These are phyloP conservation scores for Daktulosphaira vitifoliae DNA, from an alignment of 1,140 invertebrate genomes.

Conservation along the genomic window DNA sequence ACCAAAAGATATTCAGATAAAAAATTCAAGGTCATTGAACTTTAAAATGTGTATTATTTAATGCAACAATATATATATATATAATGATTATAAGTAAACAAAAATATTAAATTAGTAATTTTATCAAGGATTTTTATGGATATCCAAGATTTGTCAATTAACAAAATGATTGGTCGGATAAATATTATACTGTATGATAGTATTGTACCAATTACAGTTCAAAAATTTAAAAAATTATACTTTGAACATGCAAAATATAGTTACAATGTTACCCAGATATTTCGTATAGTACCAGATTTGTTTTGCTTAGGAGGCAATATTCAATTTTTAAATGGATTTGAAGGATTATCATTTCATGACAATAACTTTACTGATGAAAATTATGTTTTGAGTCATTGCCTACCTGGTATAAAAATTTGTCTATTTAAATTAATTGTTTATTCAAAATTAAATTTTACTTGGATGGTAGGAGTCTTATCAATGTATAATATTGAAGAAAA, in stretches of 20 bases:
- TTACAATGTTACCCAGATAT: background rate
- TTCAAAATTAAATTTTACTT: too few relatives aligned
- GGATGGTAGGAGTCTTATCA: background rate
- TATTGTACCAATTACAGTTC: background rate
- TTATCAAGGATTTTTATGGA: background rate
- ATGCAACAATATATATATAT: background rate
- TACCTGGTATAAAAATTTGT: too few relatives aligned
- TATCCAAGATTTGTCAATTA: background rate
- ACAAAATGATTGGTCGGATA: background rate
- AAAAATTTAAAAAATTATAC: background rate
- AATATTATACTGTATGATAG: background rate
- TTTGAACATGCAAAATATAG: background rate
- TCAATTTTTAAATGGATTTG: background rate
- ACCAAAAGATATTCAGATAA: background rate
- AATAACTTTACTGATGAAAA: too few relatives aligned
- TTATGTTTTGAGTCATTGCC: too few relatives aligned
- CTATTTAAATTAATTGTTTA: too few relatives aligned
- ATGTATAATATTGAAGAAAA: conserved; percentile 12
- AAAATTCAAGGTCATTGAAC: background rate
- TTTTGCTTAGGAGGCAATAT: conserved; percentile 8
- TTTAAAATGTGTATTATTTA: too few relatives aligned
- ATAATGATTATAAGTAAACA: too few relatives aligned
- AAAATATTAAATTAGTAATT: too few relatives aligned
- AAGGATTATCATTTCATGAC: too few relatives aligned
- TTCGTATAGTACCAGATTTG: background rate